Base-by-base conservation (phyloP, 2,888 invertebrate species). In the Labia minor region DNA sequence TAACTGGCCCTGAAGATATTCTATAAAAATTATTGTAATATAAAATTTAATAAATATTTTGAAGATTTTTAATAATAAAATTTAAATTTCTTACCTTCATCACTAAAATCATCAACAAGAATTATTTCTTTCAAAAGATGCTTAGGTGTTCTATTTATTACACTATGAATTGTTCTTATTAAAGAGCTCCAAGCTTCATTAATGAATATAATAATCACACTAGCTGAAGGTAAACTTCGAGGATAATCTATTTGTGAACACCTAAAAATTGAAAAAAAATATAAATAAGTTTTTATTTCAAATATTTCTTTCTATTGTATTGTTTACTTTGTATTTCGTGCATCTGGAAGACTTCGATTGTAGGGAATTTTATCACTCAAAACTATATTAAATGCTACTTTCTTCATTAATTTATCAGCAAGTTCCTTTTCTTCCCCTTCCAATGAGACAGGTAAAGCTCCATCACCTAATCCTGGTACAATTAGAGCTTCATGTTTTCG, bases 41-140 rank as follows among this genome's bases (percentile, higher is more conserved):
- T 16, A 62, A 26, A 64, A 37, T 19, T 16, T 33, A 33, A 8
- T 33, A 33, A 33, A 33, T 33, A 11, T 33, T 11, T 8, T 8
- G 6, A 33, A 33, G 33, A 33, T 33, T 6, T 33, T 11, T 33
- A 33, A 33, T 8, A 33, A 11, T 33, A 8, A 33, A 33, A 33
- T 8, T 6, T 33, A 11, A 16, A 21, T 61, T 67, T 72, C 75
- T 75, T 77, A 85, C 85, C 82, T 77, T 83, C 84, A 49, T 91
- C 89, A 71, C 95, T 95, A 77, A 87, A 87, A 78, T 98, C 97
- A 76, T 98, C 96, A n/a, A 97, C 89, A 10, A 98, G 80, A 74
- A 98, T 89, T 68, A 98, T 89, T 80, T 98, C 96, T 75, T 92
- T 88, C 14, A 98, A 80, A 73, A 89, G 83, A 69, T 78, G 81